Base-by-base conservation (phyloP, 1,140 invertebrate genomes). In the Dysdera silvatica region DNA sequence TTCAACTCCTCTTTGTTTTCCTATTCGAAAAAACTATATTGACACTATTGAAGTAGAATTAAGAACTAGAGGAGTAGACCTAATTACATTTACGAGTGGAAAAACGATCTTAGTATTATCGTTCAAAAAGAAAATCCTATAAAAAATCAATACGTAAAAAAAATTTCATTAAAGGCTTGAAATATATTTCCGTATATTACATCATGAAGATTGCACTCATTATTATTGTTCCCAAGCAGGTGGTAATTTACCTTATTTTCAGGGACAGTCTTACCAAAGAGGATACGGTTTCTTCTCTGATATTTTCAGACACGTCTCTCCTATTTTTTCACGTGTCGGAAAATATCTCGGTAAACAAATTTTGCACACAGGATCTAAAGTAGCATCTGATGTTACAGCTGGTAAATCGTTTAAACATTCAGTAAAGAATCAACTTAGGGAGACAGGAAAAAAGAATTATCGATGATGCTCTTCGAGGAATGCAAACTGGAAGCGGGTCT, bases 1-100 rank as follows among this genome's bases (percentile, higher is more conserved):
- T 49, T 5, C 24, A 6, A 49, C 18, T 10, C 47, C 47, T 4
- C 6, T 24, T 7, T 49, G 29, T 26, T 49, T 49, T 49, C 47
- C 47, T 7, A 7, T 49, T 12, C 7, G 23, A 49, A 49, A 23
- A n/a, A 49, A 49, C 18, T 24, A 24, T n/a, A 4, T 49, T 6
- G 47, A 49, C 14, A 49, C 47, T 23, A 49, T 49, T 12, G 47
- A 49, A 49, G 29, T 49, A 24, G 47, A 49, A 49, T 24, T 49
- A 28, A 49, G 29, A 28, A 49, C 47, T 12, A 24, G 4, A 7
- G 5, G 12, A 7, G 47, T 23, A 49, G 18, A 6, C 6, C 24
- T 26, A 26, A 49, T 49, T 24, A 49, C n/a, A 24, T 49, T 49
- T 49, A 24, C 24, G 24, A n/a, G 47, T 6, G 47, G 47, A 7